Percentiles rank a stretch among this genome's conserved stretches.
Evolutionary conservation across 2,113 vertebrate genomes (phyloP).

Genomic region (Pomatostomus ruficeps): DNA sequence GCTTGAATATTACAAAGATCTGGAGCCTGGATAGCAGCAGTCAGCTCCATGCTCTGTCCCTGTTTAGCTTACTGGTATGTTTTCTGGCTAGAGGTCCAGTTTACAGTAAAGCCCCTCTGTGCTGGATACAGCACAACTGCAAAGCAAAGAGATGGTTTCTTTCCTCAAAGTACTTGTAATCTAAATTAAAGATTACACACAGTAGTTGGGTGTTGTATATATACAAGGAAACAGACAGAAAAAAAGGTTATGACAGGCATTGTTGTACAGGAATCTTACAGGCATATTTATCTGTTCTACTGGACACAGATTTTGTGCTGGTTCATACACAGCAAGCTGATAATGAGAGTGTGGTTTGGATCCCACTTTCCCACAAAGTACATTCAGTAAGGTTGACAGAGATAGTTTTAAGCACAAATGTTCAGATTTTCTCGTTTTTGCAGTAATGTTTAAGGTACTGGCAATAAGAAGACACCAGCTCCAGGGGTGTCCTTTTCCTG

Average conservation of each 20-base stretch:
- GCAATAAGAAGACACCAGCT: background rate
- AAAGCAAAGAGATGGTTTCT: background rate
- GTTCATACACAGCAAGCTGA: background rate
- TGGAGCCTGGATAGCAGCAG: background rate
- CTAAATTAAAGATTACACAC: background rate
- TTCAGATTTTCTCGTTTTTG: background rate
- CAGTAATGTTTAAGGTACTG: background rate
- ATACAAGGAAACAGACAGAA: background rate
- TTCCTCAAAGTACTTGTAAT: background rate
- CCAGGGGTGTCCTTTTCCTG: background rate
- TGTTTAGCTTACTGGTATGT: background rate
- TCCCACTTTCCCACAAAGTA: background rate
- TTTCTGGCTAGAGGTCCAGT: background rate
- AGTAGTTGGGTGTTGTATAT: background rate
- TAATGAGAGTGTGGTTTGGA: background rate
- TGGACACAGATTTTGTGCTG: background rate
- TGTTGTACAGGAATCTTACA: background rate
- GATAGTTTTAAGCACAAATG: background rate
- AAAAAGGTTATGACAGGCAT: background rate
- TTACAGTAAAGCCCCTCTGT: background rate
- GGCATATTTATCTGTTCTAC: background rate
- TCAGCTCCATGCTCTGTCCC: background rate
- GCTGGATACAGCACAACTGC: background rate
- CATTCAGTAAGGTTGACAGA: background rate
- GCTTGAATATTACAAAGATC: background rate